phyloP scores from a whole-genome alignment of 2,888 invertebrate genomes.

The Leucozona laternaria region DNA sequence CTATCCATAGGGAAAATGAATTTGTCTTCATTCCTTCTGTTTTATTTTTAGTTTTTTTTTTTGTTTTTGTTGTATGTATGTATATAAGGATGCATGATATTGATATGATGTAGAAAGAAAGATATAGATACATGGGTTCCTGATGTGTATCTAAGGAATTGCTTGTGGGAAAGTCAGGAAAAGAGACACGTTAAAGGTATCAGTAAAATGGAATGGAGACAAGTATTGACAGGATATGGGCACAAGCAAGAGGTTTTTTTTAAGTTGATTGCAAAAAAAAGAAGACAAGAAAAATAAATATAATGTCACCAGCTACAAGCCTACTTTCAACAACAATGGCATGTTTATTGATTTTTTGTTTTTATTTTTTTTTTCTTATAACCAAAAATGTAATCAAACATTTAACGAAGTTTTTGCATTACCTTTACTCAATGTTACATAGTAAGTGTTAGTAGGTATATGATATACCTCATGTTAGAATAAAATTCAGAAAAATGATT shows the following conservation, averaged over 20 bases:
- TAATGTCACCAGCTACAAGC: neutral
- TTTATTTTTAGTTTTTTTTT: neutral
- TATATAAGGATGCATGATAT: conserved; percentile 15
- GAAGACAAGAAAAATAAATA: neutral
- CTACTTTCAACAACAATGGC: neutral
- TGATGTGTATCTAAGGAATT: neutral
- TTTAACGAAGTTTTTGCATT: neutral
- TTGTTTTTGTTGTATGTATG: neutral
- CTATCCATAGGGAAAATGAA: conserved; percentile 18
- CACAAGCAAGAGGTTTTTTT: neutral
- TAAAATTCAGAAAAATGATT: no score
- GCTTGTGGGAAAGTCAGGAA: conserved; percentile 10
- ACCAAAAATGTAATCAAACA: neutral
- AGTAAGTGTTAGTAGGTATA: no score
- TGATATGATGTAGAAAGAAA: neutral
- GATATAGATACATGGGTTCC: neutral
- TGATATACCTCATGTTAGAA: no score
- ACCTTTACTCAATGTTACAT: no score
- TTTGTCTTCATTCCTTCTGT: conserved; percentile 18
- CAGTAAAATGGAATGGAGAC: neutral
- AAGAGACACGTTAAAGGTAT: neutral
- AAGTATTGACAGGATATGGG: conserved; percentile 7
- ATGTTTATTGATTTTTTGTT: neutral
- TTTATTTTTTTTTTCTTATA: neutral
- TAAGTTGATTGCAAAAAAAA: neutral